Evolutionary conservation across 35 echinoderm and acorn worm genomes (phyloP).

Genomic region (Acanthaster planci): DNA sequence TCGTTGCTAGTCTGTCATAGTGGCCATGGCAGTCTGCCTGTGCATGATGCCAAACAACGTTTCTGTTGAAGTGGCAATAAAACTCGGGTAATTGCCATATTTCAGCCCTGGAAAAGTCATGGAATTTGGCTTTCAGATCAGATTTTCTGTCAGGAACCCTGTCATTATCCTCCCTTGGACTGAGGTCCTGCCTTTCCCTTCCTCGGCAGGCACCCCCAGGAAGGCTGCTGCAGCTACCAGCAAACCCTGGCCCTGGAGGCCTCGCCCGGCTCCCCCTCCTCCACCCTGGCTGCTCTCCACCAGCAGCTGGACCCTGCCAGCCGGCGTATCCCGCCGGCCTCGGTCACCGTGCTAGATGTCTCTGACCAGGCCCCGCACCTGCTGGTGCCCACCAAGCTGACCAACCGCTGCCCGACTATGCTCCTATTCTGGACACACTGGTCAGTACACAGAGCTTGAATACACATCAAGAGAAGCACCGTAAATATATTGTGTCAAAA

Average conservation of each 20-base stretch:
- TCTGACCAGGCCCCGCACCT: slow-evolving; percentile 60
- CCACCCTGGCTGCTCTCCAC: slow-evolving; percentile 25
- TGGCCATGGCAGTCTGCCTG: no score
- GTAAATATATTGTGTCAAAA: not conserved
- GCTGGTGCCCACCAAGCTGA: slow-evolving; percentile 75
- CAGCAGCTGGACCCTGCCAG: slow-evolving; percentile 28
- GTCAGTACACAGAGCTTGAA: slow-evolving; percentile 20
- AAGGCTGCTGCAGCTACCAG: slow-evolving; percentile 76
- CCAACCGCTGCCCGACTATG: slow-evolving; percentile 76
- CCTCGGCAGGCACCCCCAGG: slow-evolving; percentile 51
- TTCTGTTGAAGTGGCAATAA: no score
- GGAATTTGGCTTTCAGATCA: no score
- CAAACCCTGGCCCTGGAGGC: slow-evolving; percentile 69
- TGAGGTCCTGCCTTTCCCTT: not conserved
- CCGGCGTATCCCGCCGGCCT: slow-evolving; percentile 66
- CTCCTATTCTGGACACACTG: slow-evolving; percentile 91
- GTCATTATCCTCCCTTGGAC: not conserved
- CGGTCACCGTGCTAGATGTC: slow-evolving; percentile 76
- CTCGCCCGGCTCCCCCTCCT: slow-evolving; percentile 21
- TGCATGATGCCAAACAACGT: no score
- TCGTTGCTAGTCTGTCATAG: no score
- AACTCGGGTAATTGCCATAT: no score
- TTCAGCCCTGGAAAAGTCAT: no score
- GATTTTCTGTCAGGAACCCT: no score
- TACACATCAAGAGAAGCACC: not conserved